A percentile compares a stretch with the other conserved stretches of the same genome.
Evolutionary conservation across 2,888 invertebrate species (phyloP).

Genomic region (Fissipunctia ypsillon): DNA sequence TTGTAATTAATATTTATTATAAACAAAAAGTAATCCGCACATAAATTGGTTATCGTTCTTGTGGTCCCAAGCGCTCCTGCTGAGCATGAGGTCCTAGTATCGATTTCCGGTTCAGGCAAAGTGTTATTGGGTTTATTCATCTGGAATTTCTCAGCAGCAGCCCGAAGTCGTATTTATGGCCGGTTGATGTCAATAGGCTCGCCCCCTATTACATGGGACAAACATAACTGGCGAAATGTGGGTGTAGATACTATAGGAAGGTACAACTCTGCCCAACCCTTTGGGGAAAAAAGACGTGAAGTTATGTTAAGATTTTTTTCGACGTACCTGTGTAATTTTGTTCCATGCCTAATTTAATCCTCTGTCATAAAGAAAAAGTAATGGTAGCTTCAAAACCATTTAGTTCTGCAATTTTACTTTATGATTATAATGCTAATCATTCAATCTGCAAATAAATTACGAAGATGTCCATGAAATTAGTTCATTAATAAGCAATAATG

Average conservation of each 20-base stretch:
- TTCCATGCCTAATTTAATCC: too few species aligned
- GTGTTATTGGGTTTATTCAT: background rate
- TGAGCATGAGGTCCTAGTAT: background rate
- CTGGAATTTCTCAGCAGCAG: background rate
- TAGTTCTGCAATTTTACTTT: too few species aligned
- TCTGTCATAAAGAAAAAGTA: background rate
- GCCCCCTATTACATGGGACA: background rate
- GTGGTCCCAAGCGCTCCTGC: background rate
- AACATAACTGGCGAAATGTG: background rate
- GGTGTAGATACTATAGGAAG: too few species aligned
- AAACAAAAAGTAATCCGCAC: too few species aligned
- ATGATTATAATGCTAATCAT: too few species aligned
- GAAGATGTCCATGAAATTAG: slow-evolving; percentile 1
- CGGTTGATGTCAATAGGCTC: background rate
- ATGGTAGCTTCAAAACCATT: background rate
- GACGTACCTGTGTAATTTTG: too few species aligned
- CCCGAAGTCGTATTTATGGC: too few species aligned
- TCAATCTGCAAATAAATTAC: background rate
- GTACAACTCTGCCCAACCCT: too few species aligned
- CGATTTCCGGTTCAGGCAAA: background rate
- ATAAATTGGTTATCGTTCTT: background rate
- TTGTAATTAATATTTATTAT: too few species aligned
- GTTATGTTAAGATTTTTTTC: too few species aligned
- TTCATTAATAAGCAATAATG: slow-evolving; percentile 24
- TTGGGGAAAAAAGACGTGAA: too few species aligned